phyloP scores from a whole-genome alignment of 2,888 invertebrate genomes.

The Anagyrus pseudococci region DNA sequence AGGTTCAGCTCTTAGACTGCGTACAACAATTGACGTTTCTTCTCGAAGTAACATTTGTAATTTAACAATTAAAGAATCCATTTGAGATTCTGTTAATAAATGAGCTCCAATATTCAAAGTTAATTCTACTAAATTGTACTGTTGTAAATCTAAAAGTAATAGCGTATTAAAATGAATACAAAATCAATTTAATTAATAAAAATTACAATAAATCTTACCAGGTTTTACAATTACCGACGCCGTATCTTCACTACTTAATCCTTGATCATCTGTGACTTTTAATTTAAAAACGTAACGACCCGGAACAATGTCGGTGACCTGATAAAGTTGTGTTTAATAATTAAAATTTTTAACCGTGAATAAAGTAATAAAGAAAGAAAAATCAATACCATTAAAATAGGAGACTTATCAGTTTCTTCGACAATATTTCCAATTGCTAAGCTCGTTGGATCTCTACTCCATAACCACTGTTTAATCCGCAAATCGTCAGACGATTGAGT shows the following conservation, averaged over 20 bases:
- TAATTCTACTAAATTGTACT: slow-evolving; percentile 81
- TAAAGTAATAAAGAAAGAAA: not conserved
- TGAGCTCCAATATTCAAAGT: slow-evolving; percentile 78
- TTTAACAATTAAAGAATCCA: slow-evolving; percentile 80
- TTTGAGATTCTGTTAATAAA: slow-evolving; percentile 73
- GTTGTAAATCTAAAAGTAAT: slow-evolving; percentile 69
- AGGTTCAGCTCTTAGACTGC: slow-evolving; percentile 63
- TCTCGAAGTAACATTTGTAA: slow-evolving; percentile 80
- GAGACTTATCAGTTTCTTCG: slow-evolving; percentile 75
- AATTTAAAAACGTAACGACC: slow-evolving; percentile 89
- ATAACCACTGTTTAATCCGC: slow-evolving; percentile 82
- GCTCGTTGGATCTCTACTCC: slow-evolving; percentile 79
- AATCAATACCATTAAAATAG: slow-evolving; percentile 73
- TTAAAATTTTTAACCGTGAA: not conserved
- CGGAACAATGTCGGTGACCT: slow-evolving; percentile 81
- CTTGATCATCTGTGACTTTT: slow-evolving; percentile 91
- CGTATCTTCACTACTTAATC: slow-evolving; percentile 80
- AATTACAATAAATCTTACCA: slow-evolving; percentile 55
- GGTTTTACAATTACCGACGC: slow-evolving; percentile 83
- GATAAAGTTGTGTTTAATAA: slow-evolving; percentile 5
- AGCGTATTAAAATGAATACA: too few relatives aligned
- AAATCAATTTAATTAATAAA: not conserved
- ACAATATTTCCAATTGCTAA: slow-evolving; percentile 86
- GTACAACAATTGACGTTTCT: slow-evolving; percentile 66
- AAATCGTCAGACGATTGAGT: slow-evolving; percentile 86